Base-by-base conservation (phyloP, 2,113 vertebrate genomes). In the Oncorhynchus tshawytscha region DNA sequence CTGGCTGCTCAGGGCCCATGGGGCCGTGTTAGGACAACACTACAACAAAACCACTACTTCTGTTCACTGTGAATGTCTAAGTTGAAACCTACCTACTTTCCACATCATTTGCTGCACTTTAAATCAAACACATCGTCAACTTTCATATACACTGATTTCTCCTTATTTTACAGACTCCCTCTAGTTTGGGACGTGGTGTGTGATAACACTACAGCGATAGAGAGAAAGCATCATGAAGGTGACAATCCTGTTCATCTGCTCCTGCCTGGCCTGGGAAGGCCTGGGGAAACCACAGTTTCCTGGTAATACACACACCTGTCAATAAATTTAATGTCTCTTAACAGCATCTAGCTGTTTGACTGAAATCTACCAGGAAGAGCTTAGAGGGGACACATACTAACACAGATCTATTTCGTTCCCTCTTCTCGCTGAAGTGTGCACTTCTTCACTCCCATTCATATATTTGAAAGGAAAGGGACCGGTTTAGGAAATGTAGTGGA, bases 161-260 rank as follows among this genome's bases (percentile, higher is more conserved):
- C 66, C 67, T 6, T 68, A 3, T 29, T 39, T 20, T 15, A 68
- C 67, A 9, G 31, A 31, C 7, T 39, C 5, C 2, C 27, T 68
- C 67, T 18, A 18, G 16, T 31, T 31, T 31, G 27, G 29, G 18
- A 27, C 16, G 67, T 68, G 67, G 31, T 16, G 39, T 6, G 29
- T 68, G 65, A 31, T 20, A 68, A 68, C 67, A 31, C 18, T 16
- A 16, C 6, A 13, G 20, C 6, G 25, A 68, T 24, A 29, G n/a
- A 48, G 39, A 27, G 24, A 75, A 7, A 24, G 20, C 29, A 48
- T 13, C 13, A 76, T 80, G 78, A 75, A 72, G 69, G 27, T 72
- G 73, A 62, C 31, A 45, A 15, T 51, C 29, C 24, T 71, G 24
- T 7, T 75, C 60, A 16, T 51, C 22, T 66, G 18, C 31, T 15